Percentiles rank a stretch among this genome's conserved stretches.
Evolutionary conservation across 2,888 invertebrate genomes (phyloP).

Genomic region (Xanthorhoe spadicearia): DNA sequence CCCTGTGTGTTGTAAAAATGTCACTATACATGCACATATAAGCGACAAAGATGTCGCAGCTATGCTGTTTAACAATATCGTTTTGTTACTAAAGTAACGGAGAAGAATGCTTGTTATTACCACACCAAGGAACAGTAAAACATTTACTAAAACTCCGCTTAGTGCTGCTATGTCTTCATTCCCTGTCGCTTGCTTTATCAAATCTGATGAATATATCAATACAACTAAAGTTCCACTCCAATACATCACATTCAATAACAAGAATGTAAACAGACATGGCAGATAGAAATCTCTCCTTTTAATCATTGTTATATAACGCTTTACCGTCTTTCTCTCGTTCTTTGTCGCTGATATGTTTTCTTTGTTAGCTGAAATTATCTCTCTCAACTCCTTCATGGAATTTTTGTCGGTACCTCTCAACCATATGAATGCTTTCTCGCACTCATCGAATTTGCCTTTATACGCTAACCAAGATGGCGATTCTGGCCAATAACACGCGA

Average conservation of each 20-base stretch:
- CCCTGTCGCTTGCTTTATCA: conserved; percentile 30
- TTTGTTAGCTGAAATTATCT: conserved; percentile 24
- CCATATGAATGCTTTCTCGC: conserved; percentile 38
- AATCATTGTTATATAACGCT: conserved; percentile 3
- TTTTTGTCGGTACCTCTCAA: conserved; percentile 37
- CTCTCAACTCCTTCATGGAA: conserved; percentile 33
- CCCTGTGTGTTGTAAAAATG: conserved; percentile 22
- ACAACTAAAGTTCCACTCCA: conserved; percentile 37
- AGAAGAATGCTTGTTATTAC: conserved; percentile 10
- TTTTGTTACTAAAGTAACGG: conserved; percentile 29
- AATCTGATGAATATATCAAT: conserved; percentile 31
- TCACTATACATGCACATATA: conserved; percentile 14
- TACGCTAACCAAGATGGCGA: conserved; percentile 43
- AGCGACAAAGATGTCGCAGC: conserved; percentile 10
- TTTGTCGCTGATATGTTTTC: conserved; percentile 1
- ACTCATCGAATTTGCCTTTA: conserved; percentile 37
- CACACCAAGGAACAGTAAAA: conserved; percentile 16
- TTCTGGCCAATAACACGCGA: conserved; percentile 38
- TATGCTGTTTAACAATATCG: conserved; percentile 17
- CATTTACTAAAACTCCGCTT: conserved; percentile 25
- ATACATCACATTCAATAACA: conserved; percentile 33
- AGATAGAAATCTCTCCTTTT: conserved; percentile 40
- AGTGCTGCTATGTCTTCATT: conserved; percentile 24
- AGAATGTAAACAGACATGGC: conserved; percentile 34
- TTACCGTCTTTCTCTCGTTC: not conserved